Percentiles rank a stretch among this genome's conserved stretches.
Evolutionary conservation across 2,113 vertebrate genomes (phyloP).

Genomic region (Apodemus sylvaticus): DNA sequence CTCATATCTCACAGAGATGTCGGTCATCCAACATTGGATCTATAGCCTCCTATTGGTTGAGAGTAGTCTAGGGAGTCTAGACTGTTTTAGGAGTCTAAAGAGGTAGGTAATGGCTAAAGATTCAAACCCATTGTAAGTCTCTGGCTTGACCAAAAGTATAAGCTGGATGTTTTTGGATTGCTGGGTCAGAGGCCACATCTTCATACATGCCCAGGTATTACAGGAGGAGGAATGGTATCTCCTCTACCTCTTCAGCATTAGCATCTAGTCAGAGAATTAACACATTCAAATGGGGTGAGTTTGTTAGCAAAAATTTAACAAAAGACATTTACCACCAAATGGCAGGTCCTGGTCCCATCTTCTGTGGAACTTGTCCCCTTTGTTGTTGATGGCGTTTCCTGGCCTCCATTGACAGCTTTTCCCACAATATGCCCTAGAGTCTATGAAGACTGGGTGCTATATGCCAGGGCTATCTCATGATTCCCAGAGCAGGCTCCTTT

Average conservation of each 20-base stretch:
- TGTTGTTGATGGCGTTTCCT: neutral
- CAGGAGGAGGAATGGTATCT: neutral
- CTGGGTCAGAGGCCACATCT: neutral
- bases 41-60: neutral
- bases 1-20: neutral
- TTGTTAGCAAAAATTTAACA: neutral
- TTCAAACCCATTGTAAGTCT: neutral
- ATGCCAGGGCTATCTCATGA: neutral
- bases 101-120: neutral
- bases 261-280: neutral
- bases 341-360: neutral
- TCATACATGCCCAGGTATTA: neutral
- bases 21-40: neutral
- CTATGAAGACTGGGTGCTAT: neutral
- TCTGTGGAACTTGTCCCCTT: neutral
- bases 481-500: neutral
- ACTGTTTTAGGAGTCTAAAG: neutral
- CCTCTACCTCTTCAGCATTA: neutral
- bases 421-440: neutral
- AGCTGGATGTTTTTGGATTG: neutral
- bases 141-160: neutral
- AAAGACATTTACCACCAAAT: neutral
- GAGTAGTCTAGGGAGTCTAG: neutral
- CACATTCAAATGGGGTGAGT: neutral
- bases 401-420: neutral